phyloP scores from a whole-genome alignment of 2,888 invertebrate species.

The Megaustenia siamemsis region DNA sequence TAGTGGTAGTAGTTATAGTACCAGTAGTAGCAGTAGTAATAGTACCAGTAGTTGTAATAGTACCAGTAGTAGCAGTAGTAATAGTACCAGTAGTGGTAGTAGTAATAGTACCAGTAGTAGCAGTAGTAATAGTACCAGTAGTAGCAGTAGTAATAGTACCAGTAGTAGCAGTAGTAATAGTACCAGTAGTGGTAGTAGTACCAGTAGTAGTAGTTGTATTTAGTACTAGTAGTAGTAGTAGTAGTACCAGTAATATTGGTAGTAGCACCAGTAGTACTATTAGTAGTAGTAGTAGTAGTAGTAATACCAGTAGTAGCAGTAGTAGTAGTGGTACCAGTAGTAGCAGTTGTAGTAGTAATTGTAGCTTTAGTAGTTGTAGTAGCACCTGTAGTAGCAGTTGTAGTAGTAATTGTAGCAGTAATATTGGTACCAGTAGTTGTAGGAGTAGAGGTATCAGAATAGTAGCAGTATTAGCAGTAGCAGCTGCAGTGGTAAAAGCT shows the following conservation, averaged over 20 bases:
- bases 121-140: conserved; percentile 15
- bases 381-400: conserved; percentile 28
- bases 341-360: not conserved
- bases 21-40: not conserved
- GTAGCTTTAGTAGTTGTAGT: conserved; percentile 17
- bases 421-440: conserved; percentile 26
- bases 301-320: not conserved
- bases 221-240: conserved; percentile 22
- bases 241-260: conserved; percentile 16
- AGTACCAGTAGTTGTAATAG: not conserved
- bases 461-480: not conserved
- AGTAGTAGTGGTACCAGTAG: not conserved
- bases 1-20: not conserved
- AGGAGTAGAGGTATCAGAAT: not conserved
- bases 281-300: conserved; percentile 26
- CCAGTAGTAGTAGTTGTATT: not conserved
- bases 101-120: conserved; percentile 40
- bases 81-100: conserved; percentile 33
- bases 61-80: conserved; percentile 43
- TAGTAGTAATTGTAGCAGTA: conserved; percentile 39
- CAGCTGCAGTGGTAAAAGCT: not conserved
- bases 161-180: not conserved
- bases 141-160: not conserved
- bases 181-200: not conserved
- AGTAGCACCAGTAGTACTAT: conserved; percentile 35